A percentile compares a stretch with the other conserved stretches of the same genome.
Evolutionary conservation across 2,888 invertebrate genomes (phyloP).

Genomic region (Fabriciana adippe): DNA sequence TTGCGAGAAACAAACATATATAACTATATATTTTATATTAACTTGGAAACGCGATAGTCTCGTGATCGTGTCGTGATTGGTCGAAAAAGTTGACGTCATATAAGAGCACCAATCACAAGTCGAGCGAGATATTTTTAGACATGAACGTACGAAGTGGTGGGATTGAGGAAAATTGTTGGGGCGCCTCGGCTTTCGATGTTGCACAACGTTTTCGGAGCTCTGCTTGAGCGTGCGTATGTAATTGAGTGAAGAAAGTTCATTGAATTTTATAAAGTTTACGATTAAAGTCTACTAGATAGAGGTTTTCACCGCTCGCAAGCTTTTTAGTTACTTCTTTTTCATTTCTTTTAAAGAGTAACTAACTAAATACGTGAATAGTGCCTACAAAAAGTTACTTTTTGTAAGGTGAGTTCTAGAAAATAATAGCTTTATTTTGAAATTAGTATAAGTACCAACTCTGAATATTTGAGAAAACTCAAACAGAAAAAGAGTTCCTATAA

Average conservation of each 20-base stretch:
- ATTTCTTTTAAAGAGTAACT: constrained; percentile 48
- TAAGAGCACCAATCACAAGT: constrained; percentile 55
- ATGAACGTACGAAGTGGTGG: constrained; percentile 56
- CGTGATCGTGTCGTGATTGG: constrained; percentile 71
- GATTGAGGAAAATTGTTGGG: constrained; percentile 67
- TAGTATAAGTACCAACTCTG: background rate
- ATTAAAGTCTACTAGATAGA: constrained; percentile 11
- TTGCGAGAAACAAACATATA: constrained; percentile 39
- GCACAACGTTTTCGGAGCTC: constrained; percentile 72
- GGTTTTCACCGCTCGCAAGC: constrained; percentile 23
- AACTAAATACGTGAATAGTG: constrained; percentile 35
- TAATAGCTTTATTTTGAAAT: background rate
- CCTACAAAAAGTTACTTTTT: constrained; percentile 40
- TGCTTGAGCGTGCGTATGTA: constrained; percentile 54
- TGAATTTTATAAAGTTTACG: constrained; percentile 17
- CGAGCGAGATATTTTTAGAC: constrained; percentile 72
- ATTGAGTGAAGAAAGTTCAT: constrained; percentile 26
- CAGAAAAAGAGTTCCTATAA: too few relatives aligned
- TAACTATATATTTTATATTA: constrained; percentile 44
- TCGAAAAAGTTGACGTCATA: constrained; percentile 65
- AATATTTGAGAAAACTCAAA: background rate
- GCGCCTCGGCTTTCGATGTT: constrained; percentile 54
- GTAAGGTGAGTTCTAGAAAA: constrained; percentile 44
- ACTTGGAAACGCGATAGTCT: constrained; percentile 53
- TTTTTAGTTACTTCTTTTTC: constrained; percentile 44